Conservation (phyloP, 2,888 invertebrate species). For the Malthinus seriepunctatus region DNA sequence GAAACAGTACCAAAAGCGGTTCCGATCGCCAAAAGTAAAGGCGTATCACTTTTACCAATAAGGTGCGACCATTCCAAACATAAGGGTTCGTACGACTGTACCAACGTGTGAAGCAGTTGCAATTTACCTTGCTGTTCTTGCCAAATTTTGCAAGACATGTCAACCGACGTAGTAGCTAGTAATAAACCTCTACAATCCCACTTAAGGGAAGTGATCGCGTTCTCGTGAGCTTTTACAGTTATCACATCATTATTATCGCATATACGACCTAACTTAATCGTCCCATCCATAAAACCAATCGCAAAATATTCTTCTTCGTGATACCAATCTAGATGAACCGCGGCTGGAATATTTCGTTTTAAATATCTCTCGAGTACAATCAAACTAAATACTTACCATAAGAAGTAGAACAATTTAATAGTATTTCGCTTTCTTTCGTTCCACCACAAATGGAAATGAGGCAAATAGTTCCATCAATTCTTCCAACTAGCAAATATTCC, state of each 20-base stretch:
- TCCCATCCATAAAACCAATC: conserved; percentile 61
- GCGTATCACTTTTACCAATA: conserved; percentile 49
- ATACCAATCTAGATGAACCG: conserved; percentile 60
- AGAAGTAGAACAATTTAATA: conserved; percentile 49
- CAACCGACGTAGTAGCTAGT: conserved; percentile 58
- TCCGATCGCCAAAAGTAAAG: conserved; percentile 58
- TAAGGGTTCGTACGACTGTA: conserved; percentile 56
- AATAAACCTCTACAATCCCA: conserved; percentile 59
- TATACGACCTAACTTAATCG: conserved; percentile 53
- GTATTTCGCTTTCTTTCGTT: conserved; percentile 43
- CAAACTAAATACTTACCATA: conserved; percentile 44
- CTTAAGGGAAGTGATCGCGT: conserved; percentile 52
- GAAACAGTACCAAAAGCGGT: conserved; percentile 59
- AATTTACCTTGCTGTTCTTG: conserved; percentile 38
- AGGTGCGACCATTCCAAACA: conserved; percentile 60
- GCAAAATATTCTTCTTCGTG: conserved; percentile 60
- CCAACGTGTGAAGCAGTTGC: conserved; percentile 52
- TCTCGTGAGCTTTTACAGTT: conserved; percentile 53
- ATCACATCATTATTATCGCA: conserved; percentile 47
- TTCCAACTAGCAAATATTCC: conserved; percentile 58
- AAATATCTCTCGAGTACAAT: background rate
- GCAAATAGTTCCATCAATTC: conserved; percentile 57
- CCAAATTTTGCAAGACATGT: conserved; percentile 57
- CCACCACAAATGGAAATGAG: conserved; percentile 47
- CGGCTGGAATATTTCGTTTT: conserved; percentile 50